These are phyloP conservation scores for Oedothorax gibbosus DNA, from an alignment of 1,140 invertebrate genomes.

Conservation along the genomic window DNA sequence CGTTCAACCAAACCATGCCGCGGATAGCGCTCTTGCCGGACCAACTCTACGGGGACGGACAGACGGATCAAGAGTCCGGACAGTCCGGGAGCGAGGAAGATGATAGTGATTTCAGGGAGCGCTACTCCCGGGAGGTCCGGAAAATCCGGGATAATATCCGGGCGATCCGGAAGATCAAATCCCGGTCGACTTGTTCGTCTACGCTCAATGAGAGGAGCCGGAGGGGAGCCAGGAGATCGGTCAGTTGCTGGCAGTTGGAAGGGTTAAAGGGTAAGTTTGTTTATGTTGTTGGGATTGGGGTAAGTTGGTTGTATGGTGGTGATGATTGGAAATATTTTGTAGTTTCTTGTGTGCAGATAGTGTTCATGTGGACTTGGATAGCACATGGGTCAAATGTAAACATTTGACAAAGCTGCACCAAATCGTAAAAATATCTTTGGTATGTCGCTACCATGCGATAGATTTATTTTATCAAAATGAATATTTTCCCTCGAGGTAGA, in stretches of 20 bases:
- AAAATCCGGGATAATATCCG: conserved; percentile 57
- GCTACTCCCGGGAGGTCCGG: conserved; percentile 42
- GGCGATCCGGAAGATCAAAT: conserved; percentile 51
- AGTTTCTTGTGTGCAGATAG: background rate
- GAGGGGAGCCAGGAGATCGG: conserved; percentile 18
- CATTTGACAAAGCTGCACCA: too few relatives aligned
- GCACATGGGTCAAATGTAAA: background rate
- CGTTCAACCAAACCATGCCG: conserved; percentile 29
- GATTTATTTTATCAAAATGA: too few relatives aligned
- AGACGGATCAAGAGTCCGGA: background rate
- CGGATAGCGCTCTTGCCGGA: conserved; percentile 47
- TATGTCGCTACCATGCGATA: too few relatives aligned
- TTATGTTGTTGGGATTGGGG: background rate
- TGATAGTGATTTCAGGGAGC: conserved; percentile 26
- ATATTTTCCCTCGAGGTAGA: too few relatives aligned
- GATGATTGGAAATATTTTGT: too few relatives aligned
- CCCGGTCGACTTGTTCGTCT: conserved; percentile 42
- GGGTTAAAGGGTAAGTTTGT: conserved; percentile 40
- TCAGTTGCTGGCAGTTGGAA: conserved; percentile 47
- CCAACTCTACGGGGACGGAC: conserved; percentile 48
- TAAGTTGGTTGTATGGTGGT: too few relatives aligned
- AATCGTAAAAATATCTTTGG: too few relatives aligned
- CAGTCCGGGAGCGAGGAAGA: conserved; percentile 21
- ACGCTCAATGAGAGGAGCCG: conserved; percentile 7
- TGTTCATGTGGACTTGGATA: background rate